Conservation (phyloP, 2,888 invertebrate genomes). For the Liopterus haemorrhoidalis region DNA sequence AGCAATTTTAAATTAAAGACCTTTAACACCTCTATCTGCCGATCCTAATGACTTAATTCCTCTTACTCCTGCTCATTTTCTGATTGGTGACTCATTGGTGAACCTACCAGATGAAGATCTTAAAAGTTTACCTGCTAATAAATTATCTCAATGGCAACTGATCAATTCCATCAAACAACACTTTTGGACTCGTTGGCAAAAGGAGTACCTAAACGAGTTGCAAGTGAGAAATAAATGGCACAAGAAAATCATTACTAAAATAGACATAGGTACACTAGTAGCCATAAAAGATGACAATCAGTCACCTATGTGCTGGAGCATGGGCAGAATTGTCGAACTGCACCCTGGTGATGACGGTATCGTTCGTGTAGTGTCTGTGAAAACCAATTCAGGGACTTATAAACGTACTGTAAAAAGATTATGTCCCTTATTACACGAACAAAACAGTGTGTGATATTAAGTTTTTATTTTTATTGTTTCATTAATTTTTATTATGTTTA, state of each 20-base stretch:
- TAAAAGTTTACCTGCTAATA: conserved; percentile 1
- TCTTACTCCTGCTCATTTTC: conserved; percentile 10
- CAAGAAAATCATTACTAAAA: not conserved
- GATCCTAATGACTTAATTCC: conserved; percentile 6
- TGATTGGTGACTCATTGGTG: conserved; percentile 26
- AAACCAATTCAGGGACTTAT: too few relatives aligned
- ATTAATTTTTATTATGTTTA: too few relatives aligned
- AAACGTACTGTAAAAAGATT: too few relatives aligned
- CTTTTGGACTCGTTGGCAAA: conserved; percentile 23
- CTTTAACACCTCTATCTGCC: conserved; percentile 5
- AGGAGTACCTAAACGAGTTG: conserved; percentile 27
- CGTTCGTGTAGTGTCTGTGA: too few relatives aligned
- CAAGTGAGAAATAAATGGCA: conserved; percentile 29
- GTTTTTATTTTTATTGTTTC: too few relatives aligned
- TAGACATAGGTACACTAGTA: conserved; percentile 26
- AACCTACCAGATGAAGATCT: conserved; percentile 26
- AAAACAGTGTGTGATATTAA: too few relatives aligned
- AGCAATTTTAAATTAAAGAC: conserved; percentile 7
- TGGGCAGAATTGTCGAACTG: conserved; percentile 19
- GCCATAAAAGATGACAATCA: conserved; percentile 25
- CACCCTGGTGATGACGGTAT: conserved; percentile 28
- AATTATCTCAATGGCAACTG: conserved; percentile 26
- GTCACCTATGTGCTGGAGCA: conserved; percentile 20
- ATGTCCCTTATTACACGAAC: too few relatives aligned
- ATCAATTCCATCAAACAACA: conserved; percentile 26